Base-by-base conservation (phyloP, 2,797 vertebrate species). In the Halcyon chelicuti region DNA sequence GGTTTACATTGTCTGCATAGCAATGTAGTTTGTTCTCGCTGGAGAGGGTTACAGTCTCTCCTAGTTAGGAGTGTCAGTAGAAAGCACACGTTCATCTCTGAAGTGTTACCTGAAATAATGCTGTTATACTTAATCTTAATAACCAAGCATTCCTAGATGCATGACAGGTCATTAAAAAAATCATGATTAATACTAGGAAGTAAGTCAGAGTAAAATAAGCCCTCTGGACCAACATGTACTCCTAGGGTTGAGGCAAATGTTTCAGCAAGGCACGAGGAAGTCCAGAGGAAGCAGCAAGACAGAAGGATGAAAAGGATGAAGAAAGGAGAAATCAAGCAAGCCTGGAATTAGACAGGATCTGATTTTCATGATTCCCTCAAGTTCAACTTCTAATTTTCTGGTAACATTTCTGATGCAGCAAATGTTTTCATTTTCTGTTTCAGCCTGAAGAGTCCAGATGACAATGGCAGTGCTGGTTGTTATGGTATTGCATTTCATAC, bases 1-100 rank as follows among this genome's bases (percentile, higher is more conserved):
- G 33, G 77, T 92, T 94, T 94, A 86, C 40, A 67, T 93, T 94
- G 94, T 76, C 60, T 82, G 63, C 83, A 88, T 39, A 79, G 65
- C 66, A 91, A 35, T 51, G 49, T 42, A 67, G 61, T 57, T 81
- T 63, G 37, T 7, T 92, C 85, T 78, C 29, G 13, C 39, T 84
- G 65, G 54, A 81, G 65, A 81, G 57, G 28, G 33, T 67, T 86
- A 22, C 12, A 49, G 51, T 13, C 49, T 67, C 33, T 70, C 31
- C 76, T 72, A 31, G 47, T n/a, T 33, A 60, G 55, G 47, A 65
- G 29, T 35, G 39, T 46, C 29, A 62, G 82, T 47, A 86, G 46
- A 86, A 88, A 81, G 82, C 71, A 88, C 9, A 25, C 8, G 5
- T 58, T 89, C 54, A 14, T 21, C 35, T 57, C 90, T 71, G 26